Conservation (phyloP, 2,888 invertebrate species). For the Pantelozetes paolii region DNA sequence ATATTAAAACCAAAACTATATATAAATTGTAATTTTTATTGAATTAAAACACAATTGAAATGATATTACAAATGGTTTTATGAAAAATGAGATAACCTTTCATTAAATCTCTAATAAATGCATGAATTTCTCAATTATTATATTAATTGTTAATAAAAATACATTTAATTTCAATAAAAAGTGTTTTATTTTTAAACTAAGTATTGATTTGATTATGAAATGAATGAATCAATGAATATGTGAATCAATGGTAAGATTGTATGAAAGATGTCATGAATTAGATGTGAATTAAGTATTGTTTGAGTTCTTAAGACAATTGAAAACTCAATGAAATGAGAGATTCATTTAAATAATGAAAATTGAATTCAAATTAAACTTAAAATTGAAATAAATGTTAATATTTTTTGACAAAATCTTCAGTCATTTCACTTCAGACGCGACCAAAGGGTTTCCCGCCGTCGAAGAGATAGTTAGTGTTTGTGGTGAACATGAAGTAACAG, state of each 20-base stretch:
- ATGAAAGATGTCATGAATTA: background rate
- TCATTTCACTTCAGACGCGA: background rate
- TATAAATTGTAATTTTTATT: background rate
- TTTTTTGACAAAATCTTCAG: no score
- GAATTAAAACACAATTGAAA: background rate
- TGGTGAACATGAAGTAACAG: conserved; percentile 10
- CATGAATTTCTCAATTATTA: background rate
- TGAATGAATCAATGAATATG: background rate
- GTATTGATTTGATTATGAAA: no score
- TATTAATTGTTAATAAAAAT: background rate
- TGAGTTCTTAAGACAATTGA: no score
- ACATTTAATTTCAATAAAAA: no score
- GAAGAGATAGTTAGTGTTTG: conserved; percentile 25
- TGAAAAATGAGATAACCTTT: no score
- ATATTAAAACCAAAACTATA: no score
- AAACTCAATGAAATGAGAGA: no score
- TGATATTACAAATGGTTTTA: background rate
- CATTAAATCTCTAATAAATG: background rate
- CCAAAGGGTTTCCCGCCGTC: conserved; percentile 28
- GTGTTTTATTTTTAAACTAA: no score
- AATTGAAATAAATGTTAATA: background rate
- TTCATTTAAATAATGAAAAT: background rate
- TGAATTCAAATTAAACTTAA: background rate
- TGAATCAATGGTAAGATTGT: background rate
- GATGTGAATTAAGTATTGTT: no score